A percentile compares a stretch with the other conserved stretches of the same genome.
These are phyloP conservation scores for Halictus rubicundus DNA, from an alignment of 1,140 invertebrate genomes.

Conservation along the genomic window DNA sequence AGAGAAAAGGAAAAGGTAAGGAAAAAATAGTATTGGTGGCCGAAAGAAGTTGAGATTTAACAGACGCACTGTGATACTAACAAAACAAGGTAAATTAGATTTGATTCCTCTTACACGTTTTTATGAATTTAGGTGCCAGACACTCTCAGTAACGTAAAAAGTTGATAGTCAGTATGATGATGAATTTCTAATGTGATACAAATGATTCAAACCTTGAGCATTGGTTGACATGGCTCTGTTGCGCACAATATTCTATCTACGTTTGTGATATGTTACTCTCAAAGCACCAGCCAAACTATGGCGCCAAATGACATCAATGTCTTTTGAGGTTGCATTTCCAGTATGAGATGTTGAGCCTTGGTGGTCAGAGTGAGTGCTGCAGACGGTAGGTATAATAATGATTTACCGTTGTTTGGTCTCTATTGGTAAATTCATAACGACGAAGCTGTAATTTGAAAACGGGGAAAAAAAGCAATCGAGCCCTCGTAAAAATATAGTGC, in stretches of 20 bases:
- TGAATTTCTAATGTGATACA: constrained; percentile 79
- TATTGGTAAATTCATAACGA: constrained; percentile 36
- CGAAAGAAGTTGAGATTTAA: constrained; percentile 58
- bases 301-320: constrained; percentile 77
- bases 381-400: constrained; percentile 79
- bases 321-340: constrained; percentile 80
- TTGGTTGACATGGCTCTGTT: constrained; percentile 78
- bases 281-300: constrained; percentile 77
- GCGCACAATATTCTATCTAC: constrained; percentile 77
- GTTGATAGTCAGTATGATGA: constrained; percentile 78
- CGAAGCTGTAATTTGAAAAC: background rate
- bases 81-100: constrained; percentile 75
- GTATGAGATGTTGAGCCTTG: constrained; percentile 75
- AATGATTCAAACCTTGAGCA: constrained; percentile 78
- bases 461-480: background rate
- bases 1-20: constrained; percentile 58
- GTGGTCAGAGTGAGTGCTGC: constrained; percentile 70
- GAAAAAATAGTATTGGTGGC: constrained; percentile 49
- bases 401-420: constrained; percentile 78
- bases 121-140: constrained; percentile 81
- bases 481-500: background rate
- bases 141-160: constrained; percentile 76
- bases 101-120: constrained; percentile 79
- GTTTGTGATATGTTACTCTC: constrained; percentile 79
- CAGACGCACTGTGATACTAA: constrained; percentile 74